A percentile compares a stretch with the other conserved stretches of the same genome.
phyloP scores from a whole-genome alignment of 2,113 vertebrate genomes.

The Taurulus bubalis region DNA sequence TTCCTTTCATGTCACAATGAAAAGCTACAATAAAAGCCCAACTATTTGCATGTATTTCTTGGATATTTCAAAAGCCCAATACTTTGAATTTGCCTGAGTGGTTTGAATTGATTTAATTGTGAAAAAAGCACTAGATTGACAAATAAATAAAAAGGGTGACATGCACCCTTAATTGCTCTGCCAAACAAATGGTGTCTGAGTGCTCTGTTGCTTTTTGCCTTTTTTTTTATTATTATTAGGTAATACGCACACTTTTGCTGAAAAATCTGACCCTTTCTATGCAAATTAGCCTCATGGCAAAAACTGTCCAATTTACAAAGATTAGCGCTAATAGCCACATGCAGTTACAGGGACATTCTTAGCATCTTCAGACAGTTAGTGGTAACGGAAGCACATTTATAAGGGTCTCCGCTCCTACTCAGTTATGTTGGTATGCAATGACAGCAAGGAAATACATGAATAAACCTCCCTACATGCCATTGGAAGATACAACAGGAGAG shows the following conservation, averaged over 20 bases:
- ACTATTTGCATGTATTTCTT: neutral
- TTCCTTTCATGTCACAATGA: neutral
- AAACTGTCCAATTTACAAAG: neutral
- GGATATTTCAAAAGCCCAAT: neutral
- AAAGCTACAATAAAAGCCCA: neutral
- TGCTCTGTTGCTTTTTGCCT: neutral
- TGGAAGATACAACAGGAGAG: neutral
- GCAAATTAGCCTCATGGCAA: neutral
- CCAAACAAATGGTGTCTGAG: neutral
- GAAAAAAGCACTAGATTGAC: neutral
- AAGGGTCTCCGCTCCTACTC: neutral
- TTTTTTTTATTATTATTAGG: neutral
- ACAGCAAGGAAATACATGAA: neutral
- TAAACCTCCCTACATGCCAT: neutral
- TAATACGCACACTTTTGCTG: neutral
- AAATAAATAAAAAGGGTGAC: neutral
- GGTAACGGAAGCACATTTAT: neutral
- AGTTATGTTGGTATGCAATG: neutral
- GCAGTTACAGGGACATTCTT: neutral
- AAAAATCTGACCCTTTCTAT: neutral
- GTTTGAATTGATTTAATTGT: constrained; percentile 2
- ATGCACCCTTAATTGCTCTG: neutral
- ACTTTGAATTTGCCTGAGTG: neutral
- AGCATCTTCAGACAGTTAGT: neutral
- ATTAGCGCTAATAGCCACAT: neutral